phyloP scores from a whole-genome alignment of 2,797 vertebrate species.

The Enteromius thamalakanensis region DNA sequence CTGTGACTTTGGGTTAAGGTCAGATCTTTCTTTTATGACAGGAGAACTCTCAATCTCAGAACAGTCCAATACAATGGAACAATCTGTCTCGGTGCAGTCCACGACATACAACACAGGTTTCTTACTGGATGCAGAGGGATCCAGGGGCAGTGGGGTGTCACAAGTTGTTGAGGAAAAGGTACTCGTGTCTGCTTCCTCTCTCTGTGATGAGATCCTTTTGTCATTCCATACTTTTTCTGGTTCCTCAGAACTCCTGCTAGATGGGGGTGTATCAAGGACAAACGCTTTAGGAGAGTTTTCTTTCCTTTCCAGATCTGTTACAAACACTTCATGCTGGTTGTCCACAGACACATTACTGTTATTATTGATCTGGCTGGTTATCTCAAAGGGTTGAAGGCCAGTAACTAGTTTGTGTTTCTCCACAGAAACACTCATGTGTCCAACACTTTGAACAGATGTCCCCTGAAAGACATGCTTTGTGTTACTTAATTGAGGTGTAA shows the following conservation, averaged over 20 bases:
- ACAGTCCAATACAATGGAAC: slow-evolving; percentile 87
- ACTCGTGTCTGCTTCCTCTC: slow-evolving; percentile 69
- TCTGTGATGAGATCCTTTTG: slow-evolving; percentile 62
- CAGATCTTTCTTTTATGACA: slow-evolving; percentile 64
- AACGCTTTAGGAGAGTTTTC: slow-evolving; percentile 59
- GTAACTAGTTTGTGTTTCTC: slow-evolving; percentile 84
- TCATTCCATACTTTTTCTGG: slow-evolving; percentile 60
- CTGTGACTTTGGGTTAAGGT: slow-evolving; percentile 53
- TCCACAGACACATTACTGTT: slow-evolving; percentile 70
- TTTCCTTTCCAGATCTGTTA: slow-evolving; percentile 72
- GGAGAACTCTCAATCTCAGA: slow-evolving; percentile 82
- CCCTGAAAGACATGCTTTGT: slow-evolving; percentile 68
- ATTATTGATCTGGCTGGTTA: slow-evolving; percentile 76
- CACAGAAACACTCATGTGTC: slow-evolving; percentile 77
- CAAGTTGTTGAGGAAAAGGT: slow-evolving; percentile 80
- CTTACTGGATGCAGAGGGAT: slow-evolving; percentile 77
- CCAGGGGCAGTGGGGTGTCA: slow-evolving; percentile 76
- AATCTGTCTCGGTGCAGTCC: slow-evolving; percentile 88
- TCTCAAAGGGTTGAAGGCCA: slow-evolving; percentile 81
- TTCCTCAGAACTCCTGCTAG: slow-evolving; percentile 62
- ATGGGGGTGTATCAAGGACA: slow-evolving; percentile 60
- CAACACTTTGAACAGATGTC: slow-evolving; percentile 38
- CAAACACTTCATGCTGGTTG: slow-evolving; percentile 70
- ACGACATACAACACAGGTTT: slow-evolving; percentile 75
- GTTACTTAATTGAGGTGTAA: slow-evolving; percentile 63